Evolutionary conservation across 2,113 vertebrate genomes (phyloP).

Genomic region (Ptyas mucosa): DNA sequence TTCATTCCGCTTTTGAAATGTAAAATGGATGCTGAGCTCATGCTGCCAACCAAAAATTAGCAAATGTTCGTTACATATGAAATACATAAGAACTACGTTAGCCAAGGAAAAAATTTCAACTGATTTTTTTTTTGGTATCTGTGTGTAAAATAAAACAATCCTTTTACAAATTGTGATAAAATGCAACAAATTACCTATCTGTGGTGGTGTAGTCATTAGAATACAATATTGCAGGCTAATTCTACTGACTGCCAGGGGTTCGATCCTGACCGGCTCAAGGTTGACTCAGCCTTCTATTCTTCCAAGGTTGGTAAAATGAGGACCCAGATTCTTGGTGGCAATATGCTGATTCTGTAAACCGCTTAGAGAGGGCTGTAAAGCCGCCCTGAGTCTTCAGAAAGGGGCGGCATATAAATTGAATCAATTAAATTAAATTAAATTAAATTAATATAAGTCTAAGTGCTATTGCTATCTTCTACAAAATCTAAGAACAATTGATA

Average conservation of each 20-base stretch:
- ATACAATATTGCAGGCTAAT: not conserved
- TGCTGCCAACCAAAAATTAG: not conserved
- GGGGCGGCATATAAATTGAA: no score
- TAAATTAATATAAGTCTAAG: not conserved
- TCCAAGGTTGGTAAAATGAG: not conserved
- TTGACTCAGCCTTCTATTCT: not conserved
- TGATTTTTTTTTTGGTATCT: not conserved
- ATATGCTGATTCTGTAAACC: not conserved
- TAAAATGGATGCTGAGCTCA: not conserved
- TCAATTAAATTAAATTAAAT: no score
- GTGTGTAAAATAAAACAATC: not conserved
- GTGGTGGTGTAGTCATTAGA: not conserved
- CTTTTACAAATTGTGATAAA: not conserved
- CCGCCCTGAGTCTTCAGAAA: no score
- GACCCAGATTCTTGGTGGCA: not conserved
- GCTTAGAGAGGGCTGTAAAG: not conserved
- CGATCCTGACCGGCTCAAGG: not conserved
- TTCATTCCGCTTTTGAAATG: not conserved
- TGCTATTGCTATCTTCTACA: not conserved
- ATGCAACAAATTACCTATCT: not conserved
- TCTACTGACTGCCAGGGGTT: not conserved
- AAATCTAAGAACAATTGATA: not conserved
- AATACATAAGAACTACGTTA: not conserved
- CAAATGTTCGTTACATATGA: not conserved
- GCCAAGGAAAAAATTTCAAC: not conserved